phyloP scores from a whole-genome alignment of 2,113 vertebrate genomes.

The Phaethornis superciliosus region DNA sequence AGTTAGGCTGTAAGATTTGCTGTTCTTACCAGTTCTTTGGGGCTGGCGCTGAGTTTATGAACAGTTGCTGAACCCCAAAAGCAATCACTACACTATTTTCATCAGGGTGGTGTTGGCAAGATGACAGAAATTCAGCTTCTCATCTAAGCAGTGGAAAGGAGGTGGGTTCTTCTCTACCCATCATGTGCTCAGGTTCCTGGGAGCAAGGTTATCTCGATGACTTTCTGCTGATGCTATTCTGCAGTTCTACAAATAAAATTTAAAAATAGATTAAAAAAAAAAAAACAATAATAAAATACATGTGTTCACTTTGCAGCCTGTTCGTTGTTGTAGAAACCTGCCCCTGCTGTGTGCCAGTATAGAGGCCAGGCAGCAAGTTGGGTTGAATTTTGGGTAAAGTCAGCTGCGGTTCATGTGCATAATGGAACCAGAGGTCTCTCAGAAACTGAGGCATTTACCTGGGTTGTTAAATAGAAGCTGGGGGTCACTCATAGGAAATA shows the following conservation, averaged over 20 bases:
- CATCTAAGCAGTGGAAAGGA: neutral
- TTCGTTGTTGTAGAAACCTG: neutral
- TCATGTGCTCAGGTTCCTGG: neutral
- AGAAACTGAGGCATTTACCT: neutral
- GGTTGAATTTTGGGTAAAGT: neutral
- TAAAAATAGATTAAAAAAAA: no score
- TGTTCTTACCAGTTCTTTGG: neutral
- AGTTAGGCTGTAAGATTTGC: neutral
- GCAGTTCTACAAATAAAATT: neutral
- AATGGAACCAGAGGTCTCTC: fast-evolving
- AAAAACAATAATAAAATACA: neutral
- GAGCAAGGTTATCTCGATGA: neutral
- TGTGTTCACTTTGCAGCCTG: neutral
- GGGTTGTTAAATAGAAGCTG: neutral
- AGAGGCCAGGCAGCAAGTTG: neutral
- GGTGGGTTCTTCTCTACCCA: fast-evolving
- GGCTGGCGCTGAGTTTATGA: neutral
- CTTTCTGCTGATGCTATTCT: neutral
- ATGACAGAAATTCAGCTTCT: neutral
- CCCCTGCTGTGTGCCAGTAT: fast-evolving
- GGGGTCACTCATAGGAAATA: neutral
- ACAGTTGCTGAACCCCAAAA: neutral
- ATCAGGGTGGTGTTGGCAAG: neutral
- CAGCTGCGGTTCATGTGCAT: neutral
- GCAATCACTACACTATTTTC: neutral